Evolutionary conservation across 2,888 invertebrate species (phyloP).

Genomic region (Hemithea aestivaria): DNA sequence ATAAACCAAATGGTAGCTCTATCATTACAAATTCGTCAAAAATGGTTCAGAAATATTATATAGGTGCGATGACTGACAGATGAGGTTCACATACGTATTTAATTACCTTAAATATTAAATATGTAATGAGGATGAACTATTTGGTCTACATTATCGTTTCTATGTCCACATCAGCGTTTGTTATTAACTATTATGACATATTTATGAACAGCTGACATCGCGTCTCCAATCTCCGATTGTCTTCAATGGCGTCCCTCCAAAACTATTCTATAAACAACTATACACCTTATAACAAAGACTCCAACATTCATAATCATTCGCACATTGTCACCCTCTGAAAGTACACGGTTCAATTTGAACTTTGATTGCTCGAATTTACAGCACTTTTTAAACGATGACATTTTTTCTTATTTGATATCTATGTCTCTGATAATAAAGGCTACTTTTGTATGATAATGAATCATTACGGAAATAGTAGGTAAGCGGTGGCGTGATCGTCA

Average conservation of each 20-base stretch:
- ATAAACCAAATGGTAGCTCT: too few species aligned
- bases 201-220: constrained; percentile 31
- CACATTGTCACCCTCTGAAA: constrained; percentile 3
- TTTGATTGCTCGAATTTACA: constrained; percentile 35
- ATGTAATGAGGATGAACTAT: too few species aligned
- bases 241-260: constrained; percentile 45
- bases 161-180: too few species aligned
- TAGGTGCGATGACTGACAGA: too few species aligned
- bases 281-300: constrained; percentile 19
- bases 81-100: too few species aligned
- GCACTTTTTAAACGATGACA: constrained; percentile 16
- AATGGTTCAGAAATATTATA: too few species aligned
- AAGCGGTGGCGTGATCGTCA: constrained; percentile 66
- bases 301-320: constrained; percentile 16
- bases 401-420: background rate
- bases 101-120: too few species aligned
- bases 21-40: too few species aligned
- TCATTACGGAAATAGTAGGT: constrained; percentile 43
- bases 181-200: background rate
- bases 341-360: constrained; percentile 21
- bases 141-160: too few species aligned
- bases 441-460: constrained; percentile 27
- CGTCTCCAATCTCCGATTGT: constrained; percentile 19
- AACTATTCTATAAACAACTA: constrained; percentile 22
- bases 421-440: constrained; percentile 6